A percentile compares a stretch with the other conserved stretches of the same genome.
phyloP scores from a whole-genome alignment of 1,140 invertebrate genomes.

The Mercenaria mercenaria region DNA sequence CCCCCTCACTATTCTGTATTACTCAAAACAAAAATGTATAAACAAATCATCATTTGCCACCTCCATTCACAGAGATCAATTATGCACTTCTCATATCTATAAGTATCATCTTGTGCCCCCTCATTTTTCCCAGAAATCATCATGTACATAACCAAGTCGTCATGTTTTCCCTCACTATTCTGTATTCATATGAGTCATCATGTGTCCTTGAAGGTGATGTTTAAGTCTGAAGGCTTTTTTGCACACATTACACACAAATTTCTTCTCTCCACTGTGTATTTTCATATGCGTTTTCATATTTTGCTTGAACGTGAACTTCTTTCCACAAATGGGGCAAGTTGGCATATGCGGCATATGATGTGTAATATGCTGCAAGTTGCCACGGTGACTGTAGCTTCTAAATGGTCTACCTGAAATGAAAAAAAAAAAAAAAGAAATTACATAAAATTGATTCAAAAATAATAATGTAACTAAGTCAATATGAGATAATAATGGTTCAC shows the following conservation, averaged over 20 bases:
- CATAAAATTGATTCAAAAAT: background rate
- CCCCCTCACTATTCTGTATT: no score
- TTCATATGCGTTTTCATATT: slow-evolving; percentile 59
- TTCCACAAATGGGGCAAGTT: slow-evolving; percentile 34
- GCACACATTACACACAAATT: slow-evolving; percentile 7
- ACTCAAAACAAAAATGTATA: no score
- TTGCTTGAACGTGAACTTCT: slow-evolving; percentile 17
- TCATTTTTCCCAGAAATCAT: no score
- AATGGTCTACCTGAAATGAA: background rate
- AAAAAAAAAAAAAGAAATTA: background rate
- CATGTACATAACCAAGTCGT: no score
- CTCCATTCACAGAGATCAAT: no score
- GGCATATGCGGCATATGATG: background rate
- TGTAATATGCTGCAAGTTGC: no score
- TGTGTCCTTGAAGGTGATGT: slow-evolving; percentile 28
- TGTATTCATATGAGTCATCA: slow-evolving; percentile 38
- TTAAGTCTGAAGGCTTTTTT: slow-evolving; percentile 43
- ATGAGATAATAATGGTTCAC: no score
- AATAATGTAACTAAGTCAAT: no score
- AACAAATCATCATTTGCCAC: no score
- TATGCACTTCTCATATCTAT: no score
- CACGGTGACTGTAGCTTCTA: background rate
- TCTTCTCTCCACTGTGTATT: slow-evolving; percentile 52
- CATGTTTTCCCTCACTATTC: no score
- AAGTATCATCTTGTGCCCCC: no score